phyloP scores from a whole-genome alignment of 2,888 invertebrate genomes.

The Apamea epomidion region DNA sequence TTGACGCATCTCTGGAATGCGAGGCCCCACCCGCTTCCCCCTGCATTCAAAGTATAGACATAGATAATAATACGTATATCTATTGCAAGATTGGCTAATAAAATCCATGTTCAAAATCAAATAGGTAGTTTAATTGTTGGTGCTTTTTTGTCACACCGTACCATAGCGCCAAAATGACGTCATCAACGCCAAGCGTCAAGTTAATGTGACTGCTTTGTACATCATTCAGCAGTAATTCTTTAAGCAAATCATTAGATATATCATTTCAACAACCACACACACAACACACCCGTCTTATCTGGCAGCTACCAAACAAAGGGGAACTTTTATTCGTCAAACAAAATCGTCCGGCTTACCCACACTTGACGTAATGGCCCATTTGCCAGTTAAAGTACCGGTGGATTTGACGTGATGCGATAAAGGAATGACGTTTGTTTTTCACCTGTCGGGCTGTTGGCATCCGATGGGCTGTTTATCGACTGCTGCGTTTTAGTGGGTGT shows the following conservation, averaged over 20 bases:
- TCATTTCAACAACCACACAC: conserved; percentile 23
- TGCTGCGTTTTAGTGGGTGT: conserved; percentile 36
- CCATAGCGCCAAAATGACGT: no score
- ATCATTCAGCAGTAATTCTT: not conserved
- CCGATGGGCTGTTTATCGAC: conserved; percentile 59
- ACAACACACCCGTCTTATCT: conserved; percentile 44
- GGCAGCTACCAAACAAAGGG: conserved; percentile 57
- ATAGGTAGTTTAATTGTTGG: no score
- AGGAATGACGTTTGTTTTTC: conserved; percentile 68
- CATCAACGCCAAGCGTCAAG: no score
- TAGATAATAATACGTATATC: no score
- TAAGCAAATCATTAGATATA: not conserved
- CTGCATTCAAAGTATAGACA: no score
- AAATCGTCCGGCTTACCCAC: conserved; percentile 68
- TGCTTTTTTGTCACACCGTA: no score
- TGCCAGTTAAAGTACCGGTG: conserved; percentile 74
- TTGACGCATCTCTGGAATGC: no score
- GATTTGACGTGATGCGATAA: conserved; percentile 76
- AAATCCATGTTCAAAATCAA: no score
- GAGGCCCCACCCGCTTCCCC: no score
- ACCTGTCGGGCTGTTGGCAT: conserved; percentile 55
- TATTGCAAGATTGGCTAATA: no score
- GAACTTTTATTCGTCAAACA: conserved; percentile 68
- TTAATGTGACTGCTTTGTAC: no score
- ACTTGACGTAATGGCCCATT: conserved; percentile 75